Percentiles rank a stretch among this genome's conserved stretches.
Evolutionary conservation across 2,113 vertebrate genomes (phyloP).

Genomic region (Petrocephalus zakoni): DNA sequence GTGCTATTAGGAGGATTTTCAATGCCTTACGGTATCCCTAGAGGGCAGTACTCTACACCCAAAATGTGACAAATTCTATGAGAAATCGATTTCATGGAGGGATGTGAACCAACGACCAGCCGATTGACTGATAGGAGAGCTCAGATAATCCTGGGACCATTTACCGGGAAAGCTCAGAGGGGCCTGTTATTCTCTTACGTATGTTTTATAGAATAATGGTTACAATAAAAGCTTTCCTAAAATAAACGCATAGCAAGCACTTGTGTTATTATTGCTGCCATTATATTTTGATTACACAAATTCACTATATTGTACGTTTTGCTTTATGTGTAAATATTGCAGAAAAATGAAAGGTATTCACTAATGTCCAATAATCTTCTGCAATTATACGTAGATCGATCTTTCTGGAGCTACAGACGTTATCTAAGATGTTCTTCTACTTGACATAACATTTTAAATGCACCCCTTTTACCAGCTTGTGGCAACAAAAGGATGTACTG

Average conservation of each 20-base stretch:
- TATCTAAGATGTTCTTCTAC: background rate
- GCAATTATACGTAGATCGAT: background rate
- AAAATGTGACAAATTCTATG: conserved; percentile 48
- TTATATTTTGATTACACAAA: background rate
- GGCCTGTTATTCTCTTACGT: background rate
- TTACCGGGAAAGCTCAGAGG: background rate
- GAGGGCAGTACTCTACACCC: conserved; percentile 44
- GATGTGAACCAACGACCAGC: conserved; percentile 40
- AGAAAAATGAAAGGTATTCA: background rate
- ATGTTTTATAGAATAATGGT: background rate
- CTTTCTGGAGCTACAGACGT: background rate
- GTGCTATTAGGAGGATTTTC: background rate
- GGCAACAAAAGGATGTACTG: background rate
- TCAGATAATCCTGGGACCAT: background rate
- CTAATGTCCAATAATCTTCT: background rate
- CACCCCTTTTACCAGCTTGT: background rate
- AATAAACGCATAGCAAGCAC: background rate
- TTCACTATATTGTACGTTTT: background rate
- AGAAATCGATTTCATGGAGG: conserved; percentile 37
- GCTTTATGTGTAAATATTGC: background rate
- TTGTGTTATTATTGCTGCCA: background rate
- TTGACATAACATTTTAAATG: background rate
- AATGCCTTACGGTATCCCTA: conserved; percentile 47
- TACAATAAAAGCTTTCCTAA: background rate
- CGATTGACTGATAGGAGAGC: conserved; percentile 16